Conservation (phyloP, 2,888 invertebrate species). For the Drosophila atroscutellata region DNA sequence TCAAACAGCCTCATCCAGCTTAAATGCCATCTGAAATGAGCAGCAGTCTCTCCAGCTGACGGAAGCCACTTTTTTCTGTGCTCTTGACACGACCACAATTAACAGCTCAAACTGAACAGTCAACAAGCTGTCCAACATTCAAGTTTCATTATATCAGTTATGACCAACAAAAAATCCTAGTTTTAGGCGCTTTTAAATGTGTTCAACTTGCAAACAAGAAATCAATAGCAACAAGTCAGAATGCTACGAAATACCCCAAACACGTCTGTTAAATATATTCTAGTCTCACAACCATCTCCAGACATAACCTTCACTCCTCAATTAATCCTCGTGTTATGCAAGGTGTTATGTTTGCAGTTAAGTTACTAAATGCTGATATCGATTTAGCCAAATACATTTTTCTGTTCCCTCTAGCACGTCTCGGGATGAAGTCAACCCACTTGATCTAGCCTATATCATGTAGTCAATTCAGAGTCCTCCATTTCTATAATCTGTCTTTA, state of each 20-base stretch:
- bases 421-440: too few species aligned
- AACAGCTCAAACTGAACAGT: conserved; percentile 12
- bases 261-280: not conserved
- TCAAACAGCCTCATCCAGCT: conserved; percentile 3
- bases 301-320: too few species aligned
- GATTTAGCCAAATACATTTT: too few species aligned
- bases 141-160: not conserved
- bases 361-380: too few species aligned
- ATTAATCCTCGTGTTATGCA: too few species aligned
- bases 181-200: not conserved
- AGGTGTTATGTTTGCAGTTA: too few species aligned
- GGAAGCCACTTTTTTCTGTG: conserved; percentile 53
- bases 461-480: too few species aligned
- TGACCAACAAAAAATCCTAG: not conserved
- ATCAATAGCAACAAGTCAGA: not conserved
- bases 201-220: not conserved
- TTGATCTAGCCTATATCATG: too few species aligned
- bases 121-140: conserved; percentile 8
- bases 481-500: too few species aligned
- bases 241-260: not conserved
- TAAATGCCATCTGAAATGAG: conserved; percentile 43
- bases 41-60: conserved; percentile 54
- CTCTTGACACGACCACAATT: conserved; percentile 43
- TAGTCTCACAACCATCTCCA: fast-evolving
- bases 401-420: too few species aligned